phyloP scores from a whole-genome alignment of 2,797 vertebrate species.

The Schizothorax lantsangensis region DNA sequence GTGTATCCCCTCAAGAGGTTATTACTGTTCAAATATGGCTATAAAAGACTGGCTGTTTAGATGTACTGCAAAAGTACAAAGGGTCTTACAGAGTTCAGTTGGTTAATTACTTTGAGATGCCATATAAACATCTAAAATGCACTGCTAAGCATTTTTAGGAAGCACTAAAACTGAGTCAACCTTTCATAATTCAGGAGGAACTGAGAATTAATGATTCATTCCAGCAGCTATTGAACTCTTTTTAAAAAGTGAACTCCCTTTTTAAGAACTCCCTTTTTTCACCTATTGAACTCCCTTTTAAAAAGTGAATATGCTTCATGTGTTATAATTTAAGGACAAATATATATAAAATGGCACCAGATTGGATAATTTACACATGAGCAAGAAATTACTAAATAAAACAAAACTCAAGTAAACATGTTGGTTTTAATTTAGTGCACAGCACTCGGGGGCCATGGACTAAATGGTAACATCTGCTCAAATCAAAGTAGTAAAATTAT shows the following conservation, averaged over 20 bases:
- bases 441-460: neutral
- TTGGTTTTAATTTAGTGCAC: neutral
- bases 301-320: neutral
- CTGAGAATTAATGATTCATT: neutral
- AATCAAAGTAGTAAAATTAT: neutral
- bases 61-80: neutral
- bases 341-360: neutral
- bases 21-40: neutral
- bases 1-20: neutral
- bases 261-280: too few species aligned
- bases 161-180: neutral
- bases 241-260: too few species aligned
- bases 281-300: too few species aligned
- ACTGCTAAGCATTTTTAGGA: neutral
- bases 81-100: neutral
- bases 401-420: neutral
- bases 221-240: neutral
- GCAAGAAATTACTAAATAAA: neutral
- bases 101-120: neutral
- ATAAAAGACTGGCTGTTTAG: neutral
- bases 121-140: neutral
- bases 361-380: neutral
- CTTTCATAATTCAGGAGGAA: neutral
- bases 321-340: neutral
- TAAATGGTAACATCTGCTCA: neutral